Conservation (phyloP, 2,797 vertebrate species). For the Cossypha polioptera region DNA sequence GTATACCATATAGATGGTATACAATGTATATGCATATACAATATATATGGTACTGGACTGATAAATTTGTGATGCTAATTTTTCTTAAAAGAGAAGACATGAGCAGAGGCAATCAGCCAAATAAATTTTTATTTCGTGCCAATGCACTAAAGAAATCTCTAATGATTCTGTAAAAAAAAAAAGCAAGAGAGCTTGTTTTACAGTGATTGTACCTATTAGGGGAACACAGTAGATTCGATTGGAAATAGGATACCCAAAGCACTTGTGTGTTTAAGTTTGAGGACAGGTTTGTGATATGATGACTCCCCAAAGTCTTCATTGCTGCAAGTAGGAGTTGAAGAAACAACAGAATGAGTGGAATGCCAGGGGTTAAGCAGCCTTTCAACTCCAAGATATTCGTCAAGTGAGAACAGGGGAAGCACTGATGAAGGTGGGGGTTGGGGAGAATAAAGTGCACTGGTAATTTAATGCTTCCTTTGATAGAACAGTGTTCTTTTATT, state of each 20-base stretch:
- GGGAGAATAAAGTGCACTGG: not conserved
- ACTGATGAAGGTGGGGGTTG: not conserved
- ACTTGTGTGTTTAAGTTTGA: constrained; percentile 8
- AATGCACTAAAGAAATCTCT: constrained; percentile 12
- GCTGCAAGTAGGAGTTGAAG: not conserved
- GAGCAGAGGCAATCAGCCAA: constrained; percentile 2
- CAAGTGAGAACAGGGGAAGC: not conserved
- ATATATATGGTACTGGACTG: not conserved
- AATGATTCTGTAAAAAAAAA: not conserved
- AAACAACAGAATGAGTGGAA: not conserved
- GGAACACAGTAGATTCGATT: not conserved
- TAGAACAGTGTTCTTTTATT: not conserved
- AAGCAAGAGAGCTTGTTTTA: constrained; percentile 18
- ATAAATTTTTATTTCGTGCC: constrained; percentile 10
- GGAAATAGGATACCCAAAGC: constrained; percentile 35
- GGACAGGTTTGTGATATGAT: not conserved
- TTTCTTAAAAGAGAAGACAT: not conserved
- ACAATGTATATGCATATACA: too few relatives aligned
- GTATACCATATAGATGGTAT: too few relatives aligned
- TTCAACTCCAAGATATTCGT: not conserved
- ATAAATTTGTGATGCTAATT: not conserved
- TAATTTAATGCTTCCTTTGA: constrained; percentile 17
- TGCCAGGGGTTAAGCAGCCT: constrained; percentile 46
- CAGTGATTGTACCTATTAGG: constrained; percentile 20
- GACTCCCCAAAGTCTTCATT: not conserved